Base-by-base conservation (phyloP, 2,113 vertebrate genomes). In the Tachysurus fulvidraco region DNA sequence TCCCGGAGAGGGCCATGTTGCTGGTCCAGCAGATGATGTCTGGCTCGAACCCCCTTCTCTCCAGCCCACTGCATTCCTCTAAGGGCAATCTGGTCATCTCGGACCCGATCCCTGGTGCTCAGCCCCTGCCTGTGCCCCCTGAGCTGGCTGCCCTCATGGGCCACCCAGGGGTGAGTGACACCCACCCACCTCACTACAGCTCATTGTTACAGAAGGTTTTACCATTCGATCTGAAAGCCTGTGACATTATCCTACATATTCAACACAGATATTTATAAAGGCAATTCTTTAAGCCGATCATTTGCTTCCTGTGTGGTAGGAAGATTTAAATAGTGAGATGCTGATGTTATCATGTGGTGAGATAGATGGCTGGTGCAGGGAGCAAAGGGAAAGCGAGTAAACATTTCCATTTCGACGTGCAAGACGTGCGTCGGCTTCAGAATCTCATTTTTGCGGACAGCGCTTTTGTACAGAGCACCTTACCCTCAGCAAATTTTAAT, bases 41-140 rank as follows among this genome's bases (percentile, higher is more conserved):
- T 23, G 94, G 92, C 88, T 94, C 93, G 85, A 95, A 96, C 80
- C 93, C 96, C 76, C 91, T 97, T 2, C 93, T 98, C 74, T 95
- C 97, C 85, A 96, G 96, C 89, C 95, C 95, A 64, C 88, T 95
- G 89, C 95, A 95, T 85, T 94, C 96, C 89, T 98, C 98, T 92
- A 99, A 99, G 94, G 97, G 97, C 92, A 99, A 96, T 94, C 95
- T 99, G 93, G 95, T 98, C 92, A 99, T 99, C 95, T 99, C 98
- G 0, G 98, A 99, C 91, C 98, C 98, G 86, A 99, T 99, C 85
- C 98, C 98, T 0, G 98, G 98, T 86, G 98, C 98, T 92, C 97
- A 98, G 95, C 97, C 98, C 52, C 96, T 99, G 88, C 98, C 98
- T 1, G 97, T 99, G 90, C 98, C 98, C 86, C 97, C 98, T 0